phyloP scores from a whole-genome alignment of 2,888 invertebrate species.

The Lepas anatifera region DNA sequence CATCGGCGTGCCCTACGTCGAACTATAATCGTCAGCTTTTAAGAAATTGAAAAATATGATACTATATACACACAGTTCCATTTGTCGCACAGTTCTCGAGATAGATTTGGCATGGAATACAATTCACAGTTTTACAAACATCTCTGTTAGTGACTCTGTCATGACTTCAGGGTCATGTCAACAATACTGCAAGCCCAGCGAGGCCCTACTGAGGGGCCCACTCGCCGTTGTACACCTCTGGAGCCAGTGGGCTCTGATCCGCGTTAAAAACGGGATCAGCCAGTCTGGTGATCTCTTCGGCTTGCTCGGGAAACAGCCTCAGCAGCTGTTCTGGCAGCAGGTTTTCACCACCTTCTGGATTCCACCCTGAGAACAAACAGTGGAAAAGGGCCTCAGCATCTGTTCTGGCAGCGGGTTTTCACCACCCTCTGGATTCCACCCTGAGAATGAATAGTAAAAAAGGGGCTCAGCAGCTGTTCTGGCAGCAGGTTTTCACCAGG shows the following conservation, averaged over 20 bases:
- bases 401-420: background rate
- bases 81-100: no score
- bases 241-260: background rate
- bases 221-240: background rate
- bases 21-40: no score
- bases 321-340: background rate
- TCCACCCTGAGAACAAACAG: background rate
- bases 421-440: background rate
- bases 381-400: background rate
- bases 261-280: background rate
- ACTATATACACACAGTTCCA: no score
- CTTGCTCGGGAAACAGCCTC: background rate
- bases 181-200: no score
- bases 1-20: no score
- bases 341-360: background rate
- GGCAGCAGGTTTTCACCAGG: background rate
- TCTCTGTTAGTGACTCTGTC: no score
- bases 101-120: no score
- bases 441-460: background rate
- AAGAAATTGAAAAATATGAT: no score
- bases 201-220: background rate
- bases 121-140: no score
- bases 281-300: background rate
- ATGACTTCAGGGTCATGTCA: no score
- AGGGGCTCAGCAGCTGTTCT: background rate